Percentiles rank a stretch among this genome's conserved stretches.
Conservation (phyloP, 1,140 invertebrate species). For the Lasaia peninsularis region DNA sequence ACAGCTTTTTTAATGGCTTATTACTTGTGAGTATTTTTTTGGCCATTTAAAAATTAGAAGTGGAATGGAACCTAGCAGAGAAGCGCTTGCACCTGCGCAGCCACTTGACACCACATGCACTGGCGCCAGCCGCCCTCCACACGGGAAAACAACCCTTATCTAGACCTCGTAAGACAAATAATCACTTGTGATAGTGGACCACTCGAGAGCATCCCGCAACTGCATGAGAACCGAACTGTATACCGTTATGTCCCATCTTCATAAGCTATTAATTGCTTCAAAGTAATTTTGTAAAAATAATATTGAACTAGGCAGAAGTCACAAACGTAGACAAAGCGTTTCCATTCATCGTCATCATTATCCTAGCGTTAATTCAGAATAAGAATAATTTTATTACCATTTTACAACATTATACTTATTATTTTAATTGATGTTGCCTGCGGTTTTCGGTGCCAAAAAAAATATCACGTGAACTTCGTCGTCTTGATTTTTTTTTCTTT, state of each 20-base stretch:
- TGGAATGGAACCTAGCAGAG: neutral
- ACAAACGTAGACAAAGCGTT: neutral
- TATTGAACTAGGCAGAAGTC: neutral
- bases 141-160: neutral
- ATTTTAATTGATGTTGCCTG: too few relatives aligned
- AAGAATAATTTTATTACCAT: too few relatives aligned
- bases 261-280: neutral
- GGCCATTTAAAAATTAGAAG: neutral
- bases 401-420: too few relatives aligned
- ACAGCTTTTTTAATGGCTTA: neutral
- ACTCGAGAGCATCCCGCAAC: neutral
- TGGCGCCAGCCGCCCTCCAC: neutral
- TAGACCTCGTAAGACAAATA: neutral
- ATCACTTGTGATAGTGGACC: neutral
- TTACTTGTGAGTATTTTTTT: neutral
- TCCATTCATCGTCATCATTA: too few relatives aligned
- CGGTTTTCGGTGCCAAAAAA: too few relatives aligned
- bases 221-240: neutral
- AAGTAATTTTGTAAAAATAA: neutral
- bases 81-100: conserved; percentile 25
- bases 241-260: neutral
- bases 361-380: too few relatives aligned
- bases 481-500: too few relatives aligned
- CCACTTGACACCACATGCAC: conserved; percentile 29
- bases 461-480: too few relatives aligned